These are phyloP conservation scores for Tyrannus savana DNA, from an alignment of 2,113 vertebrate genomes.

Conservation along the genomic window DNA sequence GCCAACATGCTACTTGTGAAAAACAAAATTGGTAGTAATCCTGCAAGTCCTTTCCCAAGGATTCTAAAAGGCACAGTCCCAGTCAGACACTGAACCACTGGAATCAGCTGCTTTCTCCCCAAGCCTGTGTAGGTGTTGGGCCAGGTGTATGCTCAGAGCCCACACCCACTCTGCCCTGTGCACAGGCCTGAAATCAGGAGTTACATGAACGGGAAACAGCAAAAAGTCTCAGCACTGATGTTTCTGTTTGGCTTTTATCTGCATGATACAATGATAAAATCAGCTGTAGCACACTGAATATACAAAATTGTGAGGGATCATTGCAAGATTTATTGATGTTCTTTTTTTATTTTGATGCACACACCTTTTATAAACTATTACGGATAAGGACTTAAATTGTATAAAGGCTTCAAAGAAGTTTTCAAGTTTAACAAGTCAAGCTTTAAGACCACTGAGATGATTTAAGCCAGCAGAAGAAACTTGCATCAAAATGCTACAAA, in stretches of 20 bases:
- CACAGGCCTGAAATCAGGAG: background rate
- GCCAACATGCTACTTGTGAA: background rate
- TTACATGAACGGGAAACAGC: fast-evolving
- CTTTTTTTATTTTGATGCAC: background rate
- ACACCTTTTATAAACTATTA: background rate
- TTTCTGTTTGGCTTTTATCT: background rate
- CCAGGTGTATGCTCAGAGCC: background rate
- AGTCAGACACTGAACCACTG: background rate
- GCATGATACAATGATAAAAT: background rate
- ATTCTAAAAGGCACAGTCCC: background rate
- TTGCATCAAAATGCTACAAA: background rate
- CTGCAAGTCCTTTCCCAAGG: background rate
- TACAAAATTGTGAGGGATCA: background rate
- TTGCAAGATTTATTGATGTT: background rate
- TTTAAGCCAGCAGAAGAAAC: background rate
- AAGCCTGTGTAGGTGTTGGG: fast-evolving
- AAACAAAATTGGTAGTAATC: background rate
- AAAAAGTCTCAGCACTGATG: background rate
- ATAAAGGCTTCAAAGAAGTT: background rate
- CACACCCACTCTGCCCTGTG: background rate
- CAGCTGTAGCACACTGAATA: background rate
- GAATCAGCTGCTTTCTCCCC: background rate
- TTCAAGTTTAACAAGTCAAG: background rate
- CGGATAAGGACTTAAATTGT: background rate
- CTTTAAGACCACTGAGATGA: background rate